Evolutionary conservation across 2,888 invertebrate species (phyloP).

Genomic region (Himalopsyche anomala): DNA sequence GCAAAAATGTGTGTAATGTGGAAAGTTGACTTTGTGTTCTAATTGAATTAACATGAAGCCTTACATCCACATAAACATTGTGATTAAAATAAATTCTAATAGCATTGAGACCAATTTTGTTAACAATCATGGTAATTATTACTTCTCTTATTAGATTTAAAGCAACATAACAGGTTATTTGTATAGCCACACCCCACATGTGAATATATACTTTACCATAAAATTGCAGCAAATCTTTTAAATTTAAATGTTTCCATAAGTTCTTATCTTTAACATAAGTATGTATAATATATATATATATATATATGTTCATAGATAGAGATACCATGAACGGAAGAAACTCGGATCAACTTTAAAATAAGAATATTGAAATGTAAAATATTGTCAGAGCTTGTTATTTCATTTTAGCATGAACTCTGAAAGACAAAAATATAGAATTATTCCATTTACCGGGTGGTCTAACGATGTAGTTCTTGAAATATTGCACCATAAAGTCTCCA

Average conservation of each 20-base stretch:
- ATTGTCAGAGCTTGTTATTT: too few relatives aligned
- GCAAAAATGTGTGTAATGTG: background rate
- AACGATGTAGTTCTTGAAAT: conserved; percentile 87
- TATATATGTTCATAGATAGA: too few relatives aligned
- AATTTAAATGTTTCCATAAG: too few relatives aligned
- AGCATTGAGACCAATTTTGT: background rate
- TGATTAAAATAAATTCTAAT: background rate
- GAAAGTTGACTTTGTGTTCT: background rate
- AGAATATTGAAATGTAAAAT: too few relatives aligned
- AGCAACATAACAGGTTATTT: background rate
- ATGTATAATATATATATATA: too few relatives aligned
- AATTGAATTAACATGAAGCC: conserved; percentile 53
- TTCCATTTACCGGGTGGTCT: conserved; percentile 79
- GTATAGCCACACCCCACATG: background rate
- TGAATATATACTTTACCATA: too few relatives aligned
- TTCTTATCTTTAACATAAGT: too few relatives aligned
- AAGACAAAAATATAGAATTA: background rate
- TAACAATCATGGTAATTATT: background rate
- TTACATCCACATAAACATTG: background rate
- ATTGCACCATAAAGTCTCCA: conserved; percentile 89
- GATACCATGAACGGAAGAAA: too few relatives aligned
- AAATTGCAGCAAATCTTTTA: too few relatives aligned
- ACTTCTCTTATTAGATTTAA: background rate
- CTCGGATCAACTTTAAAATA: too few relatives aligned
- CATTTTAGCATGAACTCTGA: too few relatives aligned